A percentile compares a stretch with the other conserved stretches of the same genome.
Evolutionary conservation across 2,113 vertebrate genomes (phyloP).

Genomic region (Electrona antarctica): DNA sequence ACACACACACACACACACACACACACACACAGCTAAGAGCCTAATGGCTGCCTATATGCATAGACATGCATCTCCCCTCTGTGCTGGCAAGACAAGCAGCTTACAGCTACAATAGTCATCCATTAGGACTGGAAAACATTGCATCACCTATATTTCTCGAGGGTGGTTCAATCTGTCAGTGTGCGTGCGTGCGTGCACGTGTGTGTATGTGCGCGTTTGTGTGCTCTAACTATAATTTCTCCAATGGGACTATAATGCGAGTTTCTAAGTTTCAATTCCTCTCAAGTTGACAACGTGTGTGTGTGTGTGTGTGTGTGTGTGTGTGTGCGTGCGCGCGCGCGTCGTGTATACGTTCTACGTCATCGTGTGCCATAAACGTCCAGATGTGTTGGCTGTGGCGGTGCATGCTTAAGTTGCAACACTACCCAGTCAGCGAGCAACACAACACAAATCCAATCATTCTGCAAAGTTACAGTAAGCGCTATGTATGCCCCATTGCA

Average conservation of each 20-base stretch:
- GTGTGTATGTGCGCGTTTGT: neutral
- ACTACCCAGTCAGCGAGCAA: neutral
- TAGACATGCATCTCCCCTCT: neutral
- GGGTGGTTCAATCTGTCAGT: neutral
- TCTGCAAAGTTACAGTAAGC: slow-evolving; percentile 20
- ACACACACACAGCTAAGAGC: slow-evolving; percentile 1
- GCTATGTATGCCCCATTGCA: slow-evolving; percentile 9
- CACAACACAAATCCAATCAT: neutral
- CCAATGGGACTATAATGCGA: too few relatives aligned
- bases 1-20: slow-evolving; percentile 28
- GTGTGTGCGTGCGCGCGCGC: neutral
- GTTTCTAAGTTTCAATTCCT: too few relatives aligned
- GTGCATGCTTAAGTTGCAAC: neutral
- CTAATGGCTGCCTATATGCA: too few relatives aligned
- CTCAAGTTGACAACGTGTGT: neutral
- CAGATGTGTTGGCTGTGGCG: slow-evolving; percentile 42
- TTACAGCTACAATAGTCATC: slow-evolving; percentile 20
- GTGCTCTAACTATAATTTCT: neutral
- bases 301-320: neutral
- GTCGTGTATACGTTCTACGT: slow-evolving; percentile 12
- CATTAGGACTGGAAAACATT: slow-evolving; percentile 43
- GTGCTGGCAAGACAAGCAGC: slow-evolving; percentile 13
- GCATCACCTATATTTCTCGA: slow-evolving; percentile 32
- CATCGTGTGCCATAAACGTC: slow-evolving; percentile 39
- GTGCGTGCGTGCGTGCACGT: neutral